A percentile compares a stretch with the other conserved stretches of the same genome.
Evolutionary conservation across 2,113 vertebrate species (phyloP).

Genomic region (Carettochelys insculpta): DNA sequence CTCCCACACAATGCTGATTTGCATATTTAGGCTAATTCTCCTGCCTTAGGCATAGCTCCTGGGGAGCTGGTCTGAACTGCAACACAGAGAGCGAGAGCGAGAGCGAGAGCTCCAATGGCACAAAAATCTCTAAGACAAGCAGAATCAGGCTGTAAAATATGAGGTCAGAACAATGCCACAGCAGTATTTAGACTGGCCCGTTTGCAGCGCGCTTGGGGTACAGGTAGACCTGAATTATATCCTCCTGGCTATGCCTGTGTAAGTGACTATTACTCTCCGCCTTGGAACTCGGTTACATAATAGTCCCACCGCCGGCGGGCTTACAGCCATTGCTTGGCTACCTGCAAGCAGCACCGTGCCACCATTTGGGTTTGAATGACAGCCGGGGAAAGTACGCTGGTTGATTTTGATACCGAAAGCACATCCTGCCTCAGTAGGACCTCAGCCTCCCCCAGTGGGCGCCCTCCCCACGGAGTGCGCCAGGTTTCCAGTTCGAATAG

Average conservation of each 20-base stretch:
- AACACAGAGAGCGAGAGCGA: not conserved
- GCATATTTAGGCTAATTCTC: not conserved
- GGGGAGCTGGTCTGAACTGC: not conserved
- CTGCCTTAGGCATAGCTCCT: not conserved
- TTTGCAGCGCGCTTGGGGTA: not conserved
- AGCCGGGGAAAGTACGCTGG: rapidly evolving
- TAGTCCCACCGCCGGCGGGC: not conserved
- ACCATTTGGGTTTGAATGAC: not conserved
- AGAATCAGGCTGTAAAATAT: not conserved
- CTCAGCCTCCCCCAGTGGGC: not conserved
- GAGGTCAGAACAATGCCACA: not conserved
- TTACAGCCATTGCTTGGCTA: not conserved
- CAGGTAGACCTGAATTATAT: not conserved
- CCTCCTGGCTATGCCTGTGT: conserved; percentile 10
- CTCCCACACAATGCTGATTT: not conserved
- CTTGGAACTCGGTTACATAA: not conserved
- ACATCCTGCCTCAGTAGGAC: not conserved
- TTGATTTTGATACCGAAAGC: not conserved
- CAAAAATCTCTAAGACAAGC: not conserved
- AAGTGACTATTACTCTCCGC: not conserved
- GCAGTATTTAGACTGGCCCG: not conserved
- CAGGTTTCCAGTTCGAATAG: not conserved
- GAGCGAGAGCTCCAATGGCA: not conserved
- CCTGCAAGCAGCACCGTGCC: not conserved
- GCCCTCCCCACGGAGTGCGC: not conserved